Percentiles rank a stretch among this genome's conserved stretches.
phyloP scores from a whole-genome alignment of 1,140 invertebrate genomes.

The Brachionus asplanchnoidis region DNA sequence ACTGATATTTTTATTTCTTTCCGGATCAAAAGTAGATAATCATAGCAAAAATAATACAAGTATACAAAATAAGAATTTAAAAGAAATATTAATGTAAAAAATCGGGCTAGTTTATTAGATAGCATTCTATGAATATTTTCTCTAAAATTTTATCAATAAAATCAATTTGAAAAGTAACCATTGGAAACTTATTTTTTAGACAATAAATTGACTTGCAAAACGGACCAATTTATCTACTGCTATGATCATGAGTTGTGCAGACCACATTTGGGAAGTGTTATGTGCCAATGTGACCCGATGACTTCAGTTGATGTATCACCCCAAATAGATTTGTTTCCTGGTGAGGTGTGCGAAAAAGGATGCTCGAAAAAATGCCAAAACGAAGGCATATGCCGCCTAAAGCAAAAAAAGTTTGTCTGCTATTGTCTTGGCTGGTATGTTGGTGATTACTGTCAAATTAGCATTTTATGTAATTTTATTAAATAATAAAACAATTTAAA shows the following conservation, averaged over 20 bases:
- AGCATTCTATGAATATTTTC: background rate
- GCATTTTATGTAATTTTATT: background rate
- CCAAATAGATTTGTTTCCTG: background rate
- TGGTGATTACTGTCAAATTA: conserved; percentile 4
- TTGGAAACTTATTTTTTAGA: background rate
- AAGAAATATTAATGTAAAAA: background rate
- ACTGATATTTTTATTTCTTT: background rate
- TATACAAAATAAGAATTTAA: conserved; percentile 18
- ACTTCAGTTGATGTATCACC: background rate
- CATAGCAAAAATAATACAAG: background rate
- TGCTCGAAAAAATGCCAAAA: background rate
- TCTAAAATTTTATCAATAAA: background rate
- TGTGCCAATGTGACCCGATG: background rate
- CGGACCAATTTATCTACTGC: background rate
- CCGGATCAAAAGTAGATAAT: background rate
- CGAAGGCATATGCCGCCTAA: background rate
- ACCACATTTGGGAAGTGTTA: background rate
- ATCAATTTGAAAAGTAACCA: background rate
- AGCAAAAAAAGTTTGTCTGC: background rate
- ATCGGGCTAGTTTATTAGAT: background rate
- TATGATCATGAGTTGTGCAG: background rate
- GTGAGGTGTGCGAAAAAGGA: background rate
- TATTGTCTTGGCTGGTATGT: conserved; percentile 7
- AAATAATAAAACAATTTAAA: background rate
- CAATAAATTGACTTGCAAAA: background rate